These are phyloP conservation scores for Clamator glandarius DNA, from an alignment of 2,797 vertebrate species.

Conservation along the genomic window DNA sequence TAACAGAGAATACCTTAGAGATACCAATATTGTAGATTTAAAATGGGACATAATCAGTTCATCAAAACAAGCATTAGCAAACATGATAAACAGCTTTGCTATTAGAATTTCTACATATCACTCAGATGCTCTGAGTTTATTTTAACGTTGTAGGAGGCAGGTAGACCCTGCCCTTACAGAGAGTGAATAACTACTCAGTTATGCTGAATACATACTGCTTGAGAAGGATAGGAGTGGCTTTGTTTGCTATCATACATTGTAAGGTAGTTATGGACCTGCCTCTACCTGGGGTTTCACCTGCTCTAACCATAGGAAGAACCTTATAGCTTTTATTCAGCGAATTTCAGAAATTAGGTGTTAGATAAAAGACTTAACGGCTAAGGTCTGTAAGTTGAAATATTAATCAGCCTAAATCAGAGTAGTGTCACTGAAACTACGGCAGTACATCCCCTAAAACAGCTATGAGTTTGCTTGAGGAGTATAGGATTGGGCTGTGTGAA, in stretches of 20 bases:
- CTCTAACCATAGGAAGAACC: not conserved
- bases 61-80: slow-evolving; percentile 26
- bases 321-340: not conserved
- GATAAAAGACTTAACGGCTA: not conserved
- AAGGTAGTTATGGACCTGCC: not conserved
- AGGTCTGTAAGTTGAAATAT: not conserved
- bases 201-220: not conserved
- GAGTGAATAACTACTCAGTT: not conserved
- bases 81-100: not conserved
- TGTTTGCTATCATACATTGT: not conserved
- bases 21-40: not conserved
- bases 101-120: not conserved
- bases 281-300: not conserved
- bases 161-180: not conserved
- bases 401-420: not conserved
- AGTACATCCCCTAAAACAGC: not conserved
- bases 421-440: not conserved
- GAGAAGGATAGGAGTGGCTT: not conserved
- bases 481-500: not conserved
- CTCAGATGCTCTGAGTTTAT: not conserved
- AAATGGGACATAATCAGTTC: slow-evolving; percentile 40
- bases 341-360: not conserved
- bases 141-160: not conserved
- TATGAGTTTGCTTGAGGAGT: not conserved
- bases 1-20: not conserved